These are phyloP conservation scores for Gambusia yucatana DNA, from an alignment of 2,797 vertebrate species.

Conservation along the genomic window DNA sequence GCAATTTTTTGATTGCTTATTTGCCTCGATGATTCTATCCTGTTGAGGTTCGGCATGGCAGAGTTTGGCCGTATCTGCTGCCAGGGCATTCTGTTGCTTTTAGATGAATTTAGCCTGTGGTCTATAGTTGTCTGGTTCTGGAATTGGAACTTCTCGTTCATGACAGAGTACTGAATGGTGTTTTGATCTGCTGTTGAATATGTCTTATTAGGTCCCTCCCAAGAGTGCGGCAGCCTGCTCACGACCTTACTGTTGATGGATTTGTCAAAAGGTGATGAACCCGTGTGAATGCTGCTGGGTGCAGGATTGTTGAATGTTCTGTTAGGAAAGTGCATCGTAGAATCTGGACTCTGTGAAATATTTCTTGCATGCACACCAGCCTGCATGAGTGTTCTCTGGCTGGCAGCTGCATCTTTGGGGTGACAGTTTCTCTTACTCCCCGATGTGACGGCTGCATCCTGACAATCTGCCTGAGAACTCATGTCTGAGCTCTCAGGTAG, in stretches of 20 bases:
- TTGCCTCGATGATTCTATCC: constrained; percentile 85
- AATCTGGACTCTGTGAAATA: constrained; percentile 81
- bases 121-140: constrained; percentile 85
- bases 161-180: constrained; percentile 80
- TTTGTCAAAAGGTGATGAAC: constrained; percentile 85
- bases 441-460: constrained; percentile 76
- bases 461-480: constrained; percentile 83
- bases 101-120: constrained; percentile 84
- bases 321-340: constrained; percentile 89
- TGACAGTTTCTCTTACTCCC: constrained; percentile 83
- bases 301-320: constrained; percentile 83
- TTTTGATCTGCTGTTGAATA: constrained; percentile 84
- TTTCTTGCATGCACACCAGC: constrained; percentile 86
- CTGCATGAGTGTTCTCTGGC: constrained; percentile 83
- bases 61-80: constrained; percentile 84
- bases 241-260: constrained; percentile 75
- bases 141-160: constrained; percentile 84
- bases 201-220: constrained; percentile 87
- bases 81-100: constrained; percentile 87
- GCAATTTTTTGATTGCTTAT: constrained; percentile 85
- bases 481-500: constrained; percentile 85
- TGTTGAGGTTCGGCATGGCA: constrained; percentile 79
- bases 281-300: constrained; percentile 70
- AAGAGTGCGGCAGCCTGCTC: constrained; percentile 83
- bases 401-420: constrained; percentile 79